These are phyloP conservation scores for Drosophila mayri DNA, from an alignment of 1,140 invertebrate genomes.

Conservation along the genomic window DNA sequence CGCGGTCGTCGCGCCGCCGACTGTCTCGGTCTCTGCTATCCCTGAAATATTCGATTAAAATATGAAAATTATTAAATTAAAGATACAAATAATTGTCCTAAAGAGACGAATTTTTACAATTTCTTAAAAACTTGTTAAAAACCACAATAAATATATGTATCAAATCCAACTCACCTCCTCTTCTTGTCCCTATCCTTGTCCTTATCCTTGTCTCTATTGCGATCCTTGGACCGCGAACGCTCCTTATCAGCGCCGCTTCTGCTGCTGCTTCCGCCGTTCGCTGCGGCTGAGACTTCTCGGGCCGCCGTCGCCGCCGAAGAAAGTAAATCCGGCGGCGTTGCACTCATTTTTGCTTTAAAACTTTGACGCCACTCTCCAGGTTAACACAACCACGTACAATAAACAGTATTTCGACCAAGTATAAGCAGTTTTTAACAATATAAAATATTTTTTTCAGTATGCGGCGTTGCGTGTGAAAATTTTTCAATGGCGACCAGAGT, in stretches of 20 bases:
- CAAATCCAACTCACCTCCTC: slow-evolving; percentile 43
- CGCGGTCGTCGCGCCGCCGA: slow-evolving; percentile 85
- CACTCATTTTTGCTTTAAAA: slow-evolving; percentile 56
- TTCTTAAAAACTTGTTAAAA: background rate
- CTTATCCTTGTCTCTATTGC: slow-evolving; percentile 85
- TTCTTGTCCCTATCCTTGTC: slow-evolving; percentile 86
- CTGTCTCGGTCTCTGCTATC: slow-evolving; percentile 76
- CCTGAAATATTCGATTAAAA: slow-evolving; percentile 20
- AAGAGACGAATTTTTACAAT: background rate
- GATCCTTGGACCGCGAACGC: slow-evolving; percentile 72
- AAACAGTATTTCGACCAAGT: background rate
- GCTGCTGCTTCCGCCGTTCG: slow-evolving; percentile 50
- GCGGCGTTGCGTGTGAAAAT: slow-evolving; percentile 42
- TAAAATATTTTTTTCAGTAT: slow-evolving; percentile 29
- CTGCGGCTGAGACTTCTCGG: slow-evolving; percentile 44
- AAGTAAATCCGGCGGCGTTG: slow-evolving; percentile 61
- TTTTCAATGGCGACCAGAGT: slow-evolving; percentile 45
- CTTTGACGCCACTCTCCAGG: background rate
- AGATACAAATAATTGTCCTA: too few species aligned
- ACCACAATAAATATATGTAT: background rate
- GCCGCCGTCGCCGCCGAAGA: slow-evolving; percentile 20
- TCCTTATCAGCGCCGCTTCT: slow-evolving; percentile 59
- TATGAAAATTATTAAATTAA: background rate
- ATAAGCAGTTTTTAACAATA: background rate
- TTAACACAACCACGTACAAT: background rate